Conservation (phyloP, 2,888 invertebrate species). For the Dysmachus trigonus region DNA sequence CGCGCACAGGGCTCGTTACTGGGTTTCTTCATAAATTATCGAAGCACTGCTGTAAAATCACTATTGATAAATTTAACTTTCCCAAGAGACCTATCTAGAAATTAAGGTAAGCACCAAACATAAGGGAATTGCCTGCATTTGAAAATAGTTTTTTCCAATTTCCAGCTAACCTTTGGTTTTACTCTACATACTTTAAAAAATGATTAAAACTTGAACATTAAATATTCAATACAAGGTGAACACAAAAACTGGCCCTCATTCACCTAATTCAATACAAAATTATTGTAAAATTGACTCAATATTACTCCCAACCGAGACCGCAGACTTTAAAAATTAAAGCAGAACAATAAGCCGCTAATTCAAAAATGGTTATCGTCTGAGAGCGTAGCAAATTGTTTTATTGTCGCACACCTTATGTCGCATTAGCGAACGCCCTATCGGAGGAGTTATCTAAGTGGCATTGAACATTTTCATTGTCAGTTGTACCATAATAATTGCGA, state of each 20-base stretch:
- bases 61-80: too few relatives aligned
- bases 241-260: neutral
- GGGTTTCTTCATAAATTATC: too few relatives aligned
- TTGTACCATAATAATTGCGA: neutral
- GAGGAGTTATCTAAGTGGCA: neutral
- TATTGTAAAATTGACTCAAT: neutral
- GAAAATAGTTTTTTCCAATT: too few relatives aligned
- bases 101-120: too few relatives aligned
- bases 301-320: neutral
- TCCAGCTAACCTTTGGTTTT: too few relatives aligned
- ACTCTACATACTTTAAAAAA: neutral
- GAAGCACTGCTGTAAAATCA: too few relatives aligned
- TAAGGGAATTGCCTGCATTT: too few relatives aligned
- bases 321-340: neutral
- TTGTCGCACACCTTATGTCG: neutral
- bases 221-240: neutral
- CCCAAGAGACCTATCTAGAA: too few relatives aligned
- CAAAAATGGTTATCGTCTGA: neutral
- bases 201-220: neutral
- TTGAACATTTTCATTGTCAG: slow-evolving; percentile 13
- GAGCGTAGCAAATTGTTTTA: neutral
- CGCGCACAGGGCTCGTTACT: too few relatives aligned
- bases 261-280: neutral
- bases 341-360: neutral
- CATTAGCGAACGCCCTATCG: neutral